phyloP scores from a whole-genome alignment of 2,888 invertebrate genomes.

The Rotaria macrura region DNA sequence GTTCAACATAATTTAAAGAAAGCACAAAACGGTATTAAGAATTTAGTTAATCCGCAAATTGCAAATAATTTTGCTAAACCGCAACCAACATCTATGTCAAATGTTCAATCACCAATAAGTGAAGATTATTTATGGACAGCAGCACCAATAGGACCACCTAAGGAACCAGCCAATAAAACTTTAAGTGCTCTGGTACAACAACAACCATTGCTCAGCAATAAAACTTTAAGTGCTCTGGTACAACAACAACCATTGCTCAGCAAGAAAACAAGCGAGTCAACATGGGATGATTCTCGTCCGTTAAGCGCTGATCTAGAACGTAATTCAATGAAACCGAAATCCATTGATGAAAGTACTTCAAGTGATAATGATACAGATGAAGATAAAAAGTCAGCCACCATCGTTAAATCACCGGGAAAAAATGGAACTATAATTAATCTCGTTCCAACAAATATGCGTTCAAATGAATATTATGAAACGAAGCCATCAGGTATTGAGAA shows the following conservation, averaged over 20 bases:
- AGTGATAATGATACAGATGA: background rate
- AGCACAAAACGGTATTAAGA: background rate
- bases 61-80: background rate
- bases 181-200: background rate
- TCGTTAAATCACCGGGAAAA: background rate
- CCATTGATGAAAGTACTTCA: background rate
- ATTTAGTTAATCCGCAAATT: background rate
- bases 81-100: background rate
- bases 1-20: background rate
- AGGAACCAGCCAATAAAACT: too few relatives aligned
- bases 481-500: background rate
- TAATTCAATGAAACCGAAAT: background rate
- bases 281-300: conserved; percentile 7
- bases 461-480: background rate
- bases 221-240: background rate
- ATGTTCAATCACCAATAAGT: background rate
- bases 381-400: background rate
- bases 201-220: background rate
- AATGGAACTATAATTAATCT: background rate
- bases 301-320: conserved; percentile 4
- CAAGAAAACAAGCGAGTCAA: background rate
- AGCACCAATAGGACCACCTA: background rate
- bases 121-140: background rate
- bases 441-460: background rate
- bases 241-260: background rate